Percentiles rank a stretch among this genome's conserved stretches.
These are phyloP conservation scores for Drosophila parabipectinata DNA, from an alignment of 1,140 invertebrate genomes.

Conservation along the genomic window DNA sequence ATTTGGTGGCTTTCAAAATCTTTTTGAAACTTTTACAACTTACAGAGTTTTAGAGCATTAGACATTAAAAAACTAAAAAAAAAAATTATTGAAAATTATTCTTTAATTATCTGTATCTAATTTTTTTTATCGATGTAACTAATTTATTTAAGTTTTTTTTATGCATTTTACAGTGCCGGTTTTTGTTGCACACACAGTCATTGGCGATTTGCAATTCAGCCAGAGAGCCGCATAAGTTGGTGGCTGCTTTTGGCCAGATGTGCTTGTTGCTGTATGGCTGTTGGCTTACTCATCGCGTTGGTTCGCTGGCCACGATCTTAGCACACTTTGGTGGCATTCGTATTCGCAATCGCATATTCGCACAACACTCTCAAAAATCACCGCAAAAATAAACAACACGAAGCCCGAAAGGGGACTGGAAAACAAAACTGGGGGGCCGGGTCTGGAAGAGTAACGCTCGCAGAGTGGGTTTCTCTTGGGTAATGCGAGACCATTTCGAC, in stretches of 20 bases:
- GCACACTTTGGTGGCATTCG: slow-evolving; percentile 60
- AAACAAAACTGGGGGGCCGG: slow-evolving; percentile 10
- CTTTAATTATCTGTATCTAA: too few species aligned
- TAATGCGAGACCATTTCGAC: slow-evolving; percentile 75
- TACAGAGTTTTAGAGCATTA: too few species aligned
- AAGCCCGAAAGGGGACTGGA: slow-evolving; percentile 4
- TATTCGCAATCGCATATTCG: slow-evolving; percentile 13
- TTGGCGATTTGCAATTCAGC: slow-evolving; percentile 75
- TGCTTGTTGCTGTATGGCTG: slow-evolving; percentile 22
- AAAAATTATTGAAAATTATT: too few species aligned
- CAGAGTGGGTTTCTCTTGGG: slow-evolving; percentile 58
- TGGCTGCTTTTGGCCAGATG: slow-evolving; percentile 72
- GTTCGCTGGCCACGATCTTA: slow-evolving; percentile 70
- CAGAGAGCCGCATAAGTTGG: slow-evolving; percentile 66
- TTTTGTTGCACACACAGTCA: slow-evolving; percentile 56
- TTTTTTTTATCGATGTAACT: not conserved
- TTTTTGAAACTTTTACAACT: too few species aligned
- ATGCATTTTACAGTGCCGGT: slow-evolving; percentile 32
- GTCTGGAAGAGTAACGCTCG: slow-evolving; percentile 20
- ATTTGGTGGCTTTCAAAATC: not conserved
- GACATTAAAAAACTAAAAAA: too few species aligned
- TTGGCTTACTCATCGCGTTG: slow-evolving; percentile 67
- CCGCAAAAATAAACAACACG: slow-evolving; percentile 9
- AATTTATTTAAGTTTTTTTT: not conserved
- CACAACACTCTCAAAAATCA: slow-evolving; percentile 11